Evolutionary conservation across 1,140 invertebrate species (phyloP).

Genomic region (Globodera rostochiensis): DNA sequence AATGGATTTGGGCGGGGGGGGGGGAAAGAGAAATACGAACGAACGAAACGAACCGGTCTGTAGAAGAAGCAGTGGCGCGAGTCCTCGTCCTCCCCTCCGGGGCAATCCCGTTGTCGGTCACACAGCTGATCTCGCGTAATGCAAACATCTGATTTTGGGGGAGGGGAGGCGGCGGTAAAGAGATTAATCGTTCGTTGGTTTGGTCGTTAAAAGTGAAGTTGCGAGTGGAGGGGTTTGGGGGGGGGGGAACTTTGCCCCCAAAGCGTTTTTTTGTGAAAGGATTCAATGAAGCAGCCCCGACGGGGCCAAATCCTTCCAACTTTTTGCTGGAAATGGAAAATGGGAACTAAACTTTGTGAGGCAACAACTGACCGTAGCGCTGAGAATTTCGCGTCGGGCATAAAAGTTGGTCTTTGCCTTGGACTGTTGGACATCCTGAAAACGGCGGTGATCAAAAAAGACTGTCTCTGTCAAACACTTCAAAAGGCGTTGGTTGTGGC

Average conservation of each 20-base stretch:
- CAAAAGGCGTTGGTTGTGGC: no score
- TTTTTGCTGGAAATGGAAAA: no score
- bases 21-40: not conserved
- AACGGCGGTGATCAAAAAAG: not conserved
- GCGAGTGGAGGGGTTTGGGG: not conserved
- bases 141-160: conserved; percentile 52
- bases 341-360: no score
- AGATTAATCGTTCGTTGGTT: conserved; percentile 2
- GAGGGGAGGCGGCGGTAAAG: not conserved
- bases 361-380: conserved; percentile 35
- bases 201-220: not conserved
- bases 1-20: not conserved
- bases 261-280: no score
- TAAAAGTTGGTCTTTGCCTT: conserved; percentile 56
- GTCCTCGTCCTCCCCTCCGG: conserved; percentile 66
- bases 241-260: no score
- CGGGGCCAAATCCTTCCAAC: no score
- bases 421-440: conserved; percentile 53
- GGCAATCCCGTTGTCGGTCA: conserved; percentile 66
- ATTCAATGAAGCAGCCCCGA: no score
- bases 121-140: conserved; percentile 65
- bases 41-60: conserved; percentile 47
- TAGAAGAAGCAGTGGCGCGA: conserved; percentile 65
- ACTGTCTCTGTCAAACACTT: no score
- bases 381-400: conserved; percentile 50